These are phyloP conservation scores for Zygaena filipendulae DNA, from an alignment of 2,888 invertebrate species.

Conservation along the genomic window DNA sequence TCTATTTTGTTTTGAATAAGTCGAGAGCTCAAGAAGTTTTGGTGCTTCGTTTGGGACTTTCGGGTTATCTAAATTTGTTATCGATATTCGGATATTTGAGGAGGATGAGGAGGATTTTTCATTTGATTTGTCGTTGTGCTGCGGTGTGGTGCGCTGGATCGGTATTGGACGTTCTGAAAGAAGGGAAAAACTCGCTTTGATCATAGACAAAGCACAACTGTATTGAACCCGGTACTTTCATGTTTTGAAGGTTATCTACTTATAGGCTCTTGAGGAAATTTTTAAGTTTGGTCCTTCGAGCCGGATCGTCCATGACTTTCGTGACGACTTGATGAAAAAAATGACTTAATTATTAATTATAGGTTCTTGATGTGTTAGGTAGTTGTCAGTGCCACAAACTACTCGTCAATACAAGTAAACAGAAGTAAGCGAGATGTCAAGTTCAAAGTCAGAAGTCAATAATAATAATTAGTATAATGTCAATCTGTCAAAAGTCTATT, in stretches of 20 bases:
- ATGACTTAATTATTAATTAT: background rate
- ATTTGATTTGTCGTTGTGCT: slow-evolving; percentile 20
- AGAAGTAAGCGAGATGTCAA: slow-evolving; percentile 55
- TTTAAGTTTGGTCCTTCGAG: slow-evolving; percentile 26
- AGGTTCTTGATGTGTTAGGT: background rate
- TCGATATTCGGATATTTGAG: background rate
- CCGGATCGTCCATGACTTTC: slow-evolving; percentile 7
- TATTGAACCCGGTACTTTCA: too few relatives aligned
- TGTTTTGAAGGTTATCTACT: too few relatives aligned
- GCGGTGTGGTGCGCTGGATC: slow-evolving; percentile 25
- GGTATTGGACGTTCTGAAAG: slow-evolving; percentile 40
- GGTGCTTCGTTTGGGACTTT: slow-evolving; percentile 4
- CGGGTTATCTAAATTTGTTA: slow-evolving; percentile 2
- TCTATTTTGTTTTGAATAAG: slow-evolving; percentile 1
- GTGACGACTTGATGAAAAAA: background rate
- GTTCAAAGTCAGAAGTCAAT: slow-evolving; percentile 25
- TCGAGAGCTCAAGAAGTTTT: background rate
- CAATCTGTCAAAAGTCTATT: too few relatives aligned
- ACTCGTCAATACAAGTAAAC: slow-evolving; percentile 27
- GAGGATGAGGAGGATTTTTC: slow-evolving; percentile 17
- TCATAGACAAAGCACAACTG: too few relatives aligned
- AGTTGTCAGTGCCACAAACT: slow-evolving; percentile 2
- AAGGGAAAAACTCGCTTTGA: slow-evolving; percentile 38
- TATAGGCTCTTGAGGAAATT: too few relatives aligned
- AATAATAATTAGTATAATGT: too few relatives aligned